These are phyloP conservation scores for Andrena fulva DNA, from an alignment of 2,888 invertebrate genomes.

Conservation along the genomic window DNA sequence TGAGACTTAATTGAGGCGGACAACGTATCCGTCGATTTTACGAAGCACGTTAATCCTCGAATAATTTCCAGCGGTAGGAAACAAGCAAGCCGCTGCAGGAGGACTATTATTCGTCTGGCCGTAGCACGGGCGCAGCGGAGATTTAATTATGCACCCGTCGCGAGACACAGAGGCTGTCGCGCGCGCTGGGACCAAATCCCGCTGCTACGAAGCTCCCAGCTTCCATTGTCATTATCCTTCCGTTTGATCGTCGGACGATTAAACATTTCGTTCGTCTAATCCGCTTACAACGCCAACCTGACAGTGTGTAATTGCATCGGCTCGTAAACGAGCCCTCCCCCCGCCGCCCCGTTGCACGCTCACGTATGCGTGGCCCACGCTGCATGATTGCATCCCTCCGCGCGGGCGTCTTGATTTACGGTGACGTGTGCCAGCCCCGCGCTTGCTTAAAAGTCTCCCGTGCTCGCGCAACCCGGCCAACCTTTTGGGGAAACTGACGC, in stretches of 20 bases:
- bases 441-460: background rate
- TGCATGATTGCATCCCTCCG: conserved; percentile 5
- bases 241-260: conserved; percentile 71
- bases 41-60: conserved; percentile 41
- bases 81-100: conserved; percentile 27
- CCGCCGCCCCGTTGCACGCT: background rate
- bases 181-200: conserved; percentile 44
- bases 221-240: conserved; percentile 67
- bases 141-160: conserved; percentile 64
- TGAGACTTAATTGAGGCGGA: conserved; percentile 28
- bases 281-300: conserved; percentile 65
- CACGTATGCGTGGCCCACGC: conserved; percentile 3
- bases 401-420: conserved; percentile 32
- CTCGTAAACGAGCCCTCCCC: conserved; percentile 44
- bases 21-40: conserved; percentile 33
- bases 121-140: conserved; percentile 29
- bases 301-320: conserved; percentile 64
- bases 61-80: conserved; percentile 36
- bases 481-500: background rate
- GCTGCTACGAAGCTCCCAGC: conserved; percentile 40
- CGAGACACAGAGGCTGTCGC: conserved; percentile 47
- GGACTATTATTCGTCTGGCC: conserved; percentile 40
- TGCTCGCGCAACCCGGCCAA: background rate
- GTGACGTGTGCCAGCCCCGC: background rate
- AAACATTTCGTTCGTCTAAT: conserved; percentile 75